These are phyloP conservation scores for Lasaia peninsularis DNA, from an alignment of 1,140 invertebrate genomes.

Conservation along the genomic window DNA sequence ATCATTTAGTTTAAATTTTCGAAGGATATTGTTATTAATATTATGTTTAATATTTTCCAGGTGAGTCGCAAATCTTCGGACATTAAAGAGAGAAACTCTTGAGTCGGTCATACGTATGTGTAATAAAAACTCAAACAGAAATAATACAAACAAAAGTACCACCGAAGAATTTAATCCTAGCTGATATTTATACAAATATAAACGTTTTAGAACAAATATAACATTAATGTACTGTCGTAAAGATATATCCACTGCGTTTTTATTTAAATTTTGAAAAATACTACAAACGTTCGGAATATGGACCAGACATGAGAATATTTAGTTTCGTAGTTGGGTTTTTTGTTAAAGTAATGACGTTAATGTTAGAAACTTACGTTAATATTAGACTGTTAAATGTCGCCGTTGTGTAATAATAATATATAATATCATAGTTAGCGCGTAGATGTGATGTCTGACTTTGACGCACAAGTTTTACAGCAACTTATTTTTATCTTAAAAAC, in stretches of 20 bases:
- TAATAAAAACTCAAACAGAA: neutral
- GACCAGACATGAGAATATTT: neutral
- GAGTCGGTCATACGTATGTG: neutral
- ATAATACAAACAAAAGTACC: constrained; percentile 20
- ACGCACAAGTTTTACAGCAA: too few relatives aligned
- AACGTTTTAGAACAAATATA: constrained; percentile 6
- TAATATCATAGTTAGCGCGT: too few relatives aligned
- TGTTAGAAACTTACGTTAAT: too few relatives aligned
- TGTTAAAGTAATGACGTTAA: too few relatives aligned
- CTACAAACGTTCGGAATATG: neutral
- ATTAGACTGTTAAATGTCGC: too few relatives aligned
- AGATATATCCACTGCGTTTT: neutral
- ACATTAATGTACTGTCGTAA: neutral
- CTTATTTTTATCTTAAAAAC: too few relatives aligned
- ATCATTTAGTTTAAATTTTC: too few relatives aligned
- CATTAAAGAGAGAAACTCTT: constrained; percentile 10
- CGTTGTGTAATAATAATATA: too few relatives aligned
- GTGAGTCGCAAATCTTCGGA: constrained; percentile 21
- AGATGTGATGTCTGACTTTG: too few relatives aligned
- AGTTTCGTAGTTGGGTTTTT: too few relatives aligned
- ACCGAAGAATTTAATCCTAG: constrained; percentile 20
- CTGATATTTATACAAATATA: constrained; percentile 7
- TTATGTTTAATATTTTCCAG: constrained; percentile 9
- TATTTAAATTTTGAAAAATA: neutral
- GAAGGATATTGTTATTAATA: too few relatives aligned